Evolutionary conservation across 2,888 invertebrate genomes (phyloP), one percentile per base, ranked within the genome.

Genomic region (Saturnia japonica): DNA sequence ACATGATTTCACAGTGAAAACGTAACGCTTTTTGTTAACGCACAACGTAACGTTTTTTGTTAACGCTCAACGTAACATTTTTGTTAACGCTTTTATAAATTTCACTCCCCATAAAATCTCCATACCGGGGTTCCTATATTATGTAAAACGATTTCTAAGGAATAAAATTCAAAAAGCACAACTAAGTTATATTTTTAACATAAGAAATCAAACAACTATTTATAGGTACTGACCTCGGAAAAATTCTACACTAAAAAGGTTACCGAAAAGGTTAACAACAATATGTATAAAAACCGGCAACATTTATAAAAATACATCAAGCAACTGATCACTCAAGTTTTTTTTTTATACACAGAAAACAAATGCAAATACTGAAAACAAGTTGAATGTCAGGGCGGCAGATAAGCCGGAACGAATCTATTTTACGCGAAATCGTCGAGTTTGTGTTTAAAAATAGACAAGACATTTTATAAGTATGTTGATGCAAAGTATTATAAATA

Each of bases 361-460:
- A 25, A 28, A 14, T 28, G 25, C 14, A 28, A 14, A 25, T 28
- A 28, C 11, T 60, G 14, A 28, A 60, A 25, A 60, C 14, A 60
- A 60, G 12, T 60, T 28, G 14, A 60, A 60, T 60, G 28, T 60
- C 28, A 60, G 12, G 28, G 28, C 28, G 25, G 57, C 16, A 60
- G 14, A 60, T 60, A 40, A 64, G 19, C 34, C 57, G 40, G 40
- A 64, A 40, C 40, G 64, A 64, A 64, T 40, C 64, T n/a, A 22
- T 40, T 64, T 64, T 40, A 64, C 34, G 62, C 28, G 34, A 62
- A 62, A 34, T 34, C 62, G 34, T 28, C 40, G 22, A 40, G 19
- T 62, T 62, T 4, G 40, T 64, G n/a, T 16, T 11, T 64, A 40
- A 64, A 64, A 64, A 64, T 64, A 64, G 64, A 40, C n/a, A 64